Conservation (phyloP, 2,113 vertebrate species). For the Agelaius phoeniceus region DNA sequence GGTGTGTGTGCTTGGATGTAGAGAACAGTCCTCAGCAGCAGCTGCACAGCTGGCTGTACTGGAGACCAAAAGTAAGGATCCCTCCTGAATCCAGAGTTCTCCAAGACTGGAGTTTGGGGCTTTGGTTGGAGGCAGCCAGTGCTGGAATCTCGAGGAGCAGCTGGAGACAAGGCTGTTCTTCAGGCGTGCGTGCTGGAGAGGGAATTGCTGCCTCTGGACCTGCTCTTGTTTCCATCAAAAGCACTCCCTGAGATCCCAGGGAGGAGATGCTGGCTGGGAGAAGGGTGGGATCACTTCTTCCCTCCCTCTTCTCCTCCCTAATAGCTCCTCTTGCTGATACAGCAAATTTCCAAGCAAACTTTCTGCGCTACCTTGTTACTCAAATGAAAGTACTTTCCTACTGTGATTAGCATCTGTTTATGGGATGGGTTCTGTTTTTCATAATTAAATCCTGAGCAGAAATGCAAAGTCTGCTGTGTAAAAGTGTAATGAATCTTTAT, state of each 20-base stretch:
- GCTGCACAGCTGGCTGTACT: not conserved
- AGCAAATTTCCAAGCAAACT: constrained; percentile 26
- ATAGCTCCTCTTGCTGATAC: not conserved
- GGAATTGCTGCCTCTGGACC: not conserved
- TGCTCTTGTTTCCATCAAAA: not conserved
- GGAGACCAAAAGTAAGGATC: not conserved
- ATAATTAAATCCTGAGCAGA: constrained; percentile 74
- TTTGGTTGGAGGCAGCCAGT: not conserved
- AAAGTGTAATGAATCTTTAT: constrained; percentile 80
- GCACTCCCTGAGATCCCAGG: not conserved
- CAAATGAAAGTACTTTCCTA: constrained; percentile 59
- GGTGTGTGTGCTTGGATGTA: not conserved
- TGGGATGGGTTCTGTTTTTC: constrained; percentile 72
- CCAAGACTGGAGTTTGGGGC: not conserved
- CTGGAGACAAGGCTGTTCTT: not conserved
- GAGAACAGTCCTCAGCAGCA: not conserved
- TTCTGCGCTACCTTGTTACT: constrained; percentile 54
- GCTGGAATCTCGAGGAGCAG: not conserved
- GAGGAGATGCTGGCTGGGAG: not conserved
- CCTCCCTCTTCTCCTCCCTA: not conserved
- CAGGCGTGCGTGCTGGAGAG: fast-evolving
- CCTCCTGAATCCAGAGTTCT: not conserved
- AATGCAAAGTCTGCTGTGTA: constrained; percentile 71
- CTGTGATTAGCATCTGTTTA: constrained; percentile 74
- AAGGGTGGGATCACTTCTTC: not conserved